A percentile compares a stretch with the other conserved stretches of the same genome.
Evolutionary conservation across 2,888 invertebrate genomes (phyloP).

Genomic region (Leptopterna dolabrata): DNA sequence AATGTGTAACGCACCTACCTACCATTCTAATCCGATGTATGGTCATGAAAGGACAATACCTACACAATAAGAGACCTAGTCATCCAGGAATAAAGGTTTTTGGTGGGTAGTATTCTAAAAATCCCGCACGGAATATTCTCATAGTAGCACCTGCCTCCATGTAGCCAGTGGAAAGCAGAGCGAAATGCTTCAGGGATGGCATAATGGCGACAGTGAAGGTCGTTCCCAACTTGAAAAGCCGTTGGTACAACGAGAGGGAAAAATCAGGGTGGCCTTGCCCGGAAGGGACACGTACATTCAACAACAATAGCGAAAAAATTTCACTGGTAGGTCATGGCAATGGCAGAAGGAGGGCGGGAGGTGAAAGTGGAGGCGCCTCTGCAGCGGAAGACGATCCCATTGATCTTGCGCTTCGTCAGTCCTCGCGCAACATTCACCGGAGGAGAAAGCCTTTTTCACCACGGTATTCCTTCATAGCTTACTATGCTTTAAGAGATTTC

Average conservation of each 20-base stretch:
- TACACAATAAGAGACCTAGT: no score
- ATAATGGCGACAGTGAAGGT: constrained; percentile 21
- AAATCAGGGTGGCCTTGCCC: constrained; percentile 21
- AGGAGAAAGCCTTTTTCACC: constrained; percentile 9
- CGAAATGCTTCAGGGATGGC: constrained; percentile 1
- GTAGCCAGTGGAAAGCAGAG: constrained; percentile 11
- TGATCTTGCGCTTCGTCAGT: neutral
- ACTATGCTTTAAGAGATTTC: no score
- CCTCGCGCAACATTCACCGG: constrained; percentile 14
- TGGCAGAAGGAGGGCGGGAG: neutral
- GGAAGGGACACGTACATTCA: neutral
- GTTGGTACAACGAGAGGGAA: constrained; percentile 20
- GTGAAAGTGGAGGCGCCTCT: constrained; percentile 29
- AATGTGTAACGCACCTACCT: no score
- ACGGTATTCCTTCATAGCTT: neutral
- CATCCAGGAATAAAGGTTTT: no score
- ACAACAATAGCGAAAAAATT: constrained; percentile 5
- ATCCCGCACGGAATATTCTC: no score
- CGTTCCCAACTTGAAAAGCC: constrained; percentile 9
- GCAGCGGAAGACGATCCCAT: neutral
- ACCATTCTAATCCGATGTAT: no score
- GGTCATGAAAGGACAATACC: no score
- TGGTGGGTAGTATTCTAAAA: no score
- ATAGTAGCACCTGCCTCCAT: neutral
- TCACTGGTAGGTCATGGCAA: neutral